These are phyloP conservation scores for Oryzias sinensis DNA, from an alignment of 2,797 vertebrate species.

Conservation along the genomic window DNA sequence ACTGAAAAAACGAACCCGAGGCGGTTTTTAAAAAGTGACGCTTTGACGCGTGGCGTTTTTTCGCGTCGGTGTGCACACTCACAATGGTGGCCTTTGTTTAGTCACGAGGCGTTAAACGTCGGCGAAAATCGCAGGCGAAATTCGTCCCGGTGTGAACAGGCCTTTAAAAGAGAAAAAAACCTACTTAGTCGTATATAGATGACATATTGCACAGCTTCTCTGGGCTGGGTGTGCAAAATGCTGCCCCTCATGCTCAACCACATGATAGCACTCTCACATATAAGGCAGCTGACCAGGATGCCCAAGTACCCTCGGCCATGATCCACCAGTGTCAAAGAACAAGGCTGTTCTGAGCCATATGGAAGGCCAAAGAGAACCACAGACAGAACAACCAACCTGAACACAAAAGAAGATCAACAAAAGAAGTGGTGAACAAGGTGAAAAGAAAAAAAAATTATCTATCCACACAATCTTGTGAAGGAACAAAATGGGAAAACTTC, in stretches of 20 bases:
- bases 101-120: no score
- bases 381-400: constrained; percentile 95
- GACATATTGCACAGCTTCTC: constrained; percentile 98
- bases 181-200: constrained; percentile 97
- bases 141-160: no score
- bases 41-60: no score
- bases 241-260: constrained; percentile 99
- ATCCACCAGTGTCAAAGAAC: constrained; percentile 94
- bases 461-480: neutral
- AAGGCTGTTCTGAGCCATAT: constrained; percentile 90
- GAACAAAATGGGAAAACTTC: neutral
- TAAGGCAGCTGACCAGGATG: constrained; percentile 96
- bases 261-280: constrained; percentile 98
- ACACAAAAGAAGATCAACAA: neutral
- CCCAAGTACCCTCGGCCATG: constrained; percentile 97
- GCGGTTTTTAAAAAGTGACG: no score
- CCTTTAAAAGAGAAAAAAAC: constrained; percentile 2
- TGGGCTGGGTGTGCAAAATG: constrained; percentile 97
- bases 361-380: constrained; percentile 97
- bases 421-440: neutral
- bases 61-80: no score
- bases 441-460: neutral
- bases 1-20: no score
- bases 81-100: no score
- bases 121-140: no score